Base-by-base conservation (phyloP, 2,797 vertebrate genomes). In the Notolepis coatsorum region DNA sequence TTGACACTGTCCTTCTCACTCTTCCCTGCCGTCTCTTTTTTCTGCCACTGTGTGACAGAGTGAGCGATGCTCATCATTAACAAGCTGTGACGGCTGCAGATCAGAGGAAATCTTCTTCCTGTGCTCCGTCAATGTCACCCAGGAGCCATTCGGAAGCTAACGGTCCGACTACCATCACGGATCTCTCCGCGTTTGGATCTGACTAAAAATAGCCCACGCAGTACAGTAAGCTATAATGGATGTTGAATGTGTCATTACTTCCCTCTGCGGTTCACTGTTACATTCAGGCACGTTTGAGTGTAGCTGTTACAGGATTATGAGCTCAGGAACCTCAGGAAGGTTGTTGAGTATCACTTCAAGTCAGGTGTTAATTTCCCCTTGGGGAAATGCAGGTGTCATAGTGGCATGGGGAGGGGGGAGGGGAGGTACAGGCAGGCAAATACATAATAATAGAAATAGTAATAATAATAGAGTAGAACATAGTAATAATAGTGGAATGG, bases 41-140 rank as follows among this genome's bases (percentile, higher is more conserved):
- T 72, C 61, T 51, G 1, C 23, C 49, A 8, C 56, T 43, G 52
- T n/a, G 24, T 62, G 80, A 75, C 80, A 81, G 68, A 42, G 81
- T 79, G 86, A 88, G 51, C 51, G 71, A 85, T 88, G 81, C 49
- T 30, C 64, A 73, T 86, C 81, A 61, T 85, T 86, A 85, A 67
- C 9, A 0, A 58, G 67, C 69, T 74, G 65, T 64, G 78, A 81
- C 72, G 71, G 64, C 48, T 66, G 41, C 23, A 17, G 45, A 73
- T 85, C 75, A 72, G 64, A 75, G 57, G 53, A 76, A 73, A 76
- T 65, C 65, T 72, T 65, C 60, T 43, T 72, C n/a, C 66, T 1
- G 39, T 2, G 35, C 61, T 86, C 69, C 0, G 63, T 85, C 82
- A 82, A 9, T 62, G 77, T 84, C 84, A 77, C 54, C 12, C 10